Evolutionary conservation across 1,140 invertebrate species (phyloP).

Genomic region (Portunus trituberculatus): DNA sequence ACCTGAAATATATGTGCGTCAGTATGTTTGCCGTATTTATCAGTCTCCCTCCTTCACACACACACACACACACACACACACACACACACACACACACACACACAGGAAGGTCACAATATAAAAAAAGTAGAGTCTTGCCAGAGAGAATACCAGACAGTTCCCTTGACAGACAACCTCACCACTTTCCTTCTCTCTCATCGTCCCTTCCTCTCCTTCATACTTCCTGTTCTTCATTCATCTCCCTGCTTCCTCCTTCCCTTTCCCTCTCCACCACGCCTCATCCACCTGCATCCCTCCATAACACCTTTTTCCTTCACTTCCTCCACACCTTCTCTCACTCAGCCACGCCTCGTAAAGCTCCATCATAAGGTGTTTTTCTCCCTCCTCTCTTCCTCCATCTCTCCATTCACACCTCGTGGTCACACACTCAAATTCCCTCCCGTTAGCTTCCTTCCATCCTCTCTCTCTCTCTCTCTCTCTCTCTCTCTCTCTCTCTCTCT

Average conservation of each 20-base stretch:
- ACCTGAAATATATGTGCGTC: too few species aligned
- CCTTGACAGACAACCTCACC: too few species aligned
- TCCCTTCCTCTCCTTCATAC: neutral
- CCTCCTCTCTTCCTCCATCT: neutral
- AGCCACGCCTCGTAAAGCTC: neutral
- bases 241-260: neutral
- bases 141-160: too few species aligned
- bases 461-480: too few species aligned
- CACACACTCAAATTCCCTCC: neutral
- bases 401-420: neutral
- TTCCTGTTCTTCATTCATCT: neutral
- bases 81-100: too few species aligned
- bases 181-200: too few species aligned
- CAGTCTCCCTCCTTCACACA: too few species aligned
- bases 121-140: too few species aligned
- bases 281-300: neutral
- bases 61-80: too few species aligned
- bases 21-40: too few species aligned
- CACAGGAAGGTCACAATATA: too few species aligned
- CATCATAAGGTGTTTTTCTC: neutral
- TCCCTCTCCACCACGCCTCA: neutral
- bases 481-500: neutral
- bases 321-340: neutral
- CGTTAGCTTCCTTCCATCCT: neutral
- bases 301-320: neutral